These are phyloP conservation scores for Enteromius paludinosus DNA, from an alignment of 2,797 vertebrate genomes.

Conservation along the genomic window DNA sequence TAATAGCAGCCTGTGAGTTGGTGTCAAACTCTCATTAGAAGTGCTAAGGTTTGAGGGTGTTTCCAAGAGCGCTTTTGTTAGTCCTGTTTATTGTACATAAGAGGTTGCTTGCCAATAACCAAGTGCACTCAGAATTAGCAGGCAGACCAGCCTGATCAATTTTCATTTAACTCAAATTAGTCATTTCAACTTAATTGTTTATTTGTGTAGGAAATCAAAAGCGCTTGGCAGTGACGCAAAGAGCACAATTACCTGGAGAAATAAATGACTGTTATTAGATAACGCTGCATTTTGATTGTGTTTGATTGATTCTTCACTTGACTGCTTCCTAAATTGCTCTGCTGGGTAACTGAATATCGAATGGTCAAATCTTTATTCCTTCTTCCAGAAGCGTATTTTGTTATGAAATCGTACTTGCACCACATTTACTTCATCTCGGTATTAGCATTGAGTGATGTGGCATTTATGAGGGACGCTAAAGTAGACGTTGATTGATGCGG, in stretches of 20 bases:
- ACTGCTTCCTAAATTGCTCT: not conserved
- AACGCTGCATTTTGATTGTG: conserved; percentile 20
- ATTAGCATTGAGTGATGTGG: conserved; percentile 15
- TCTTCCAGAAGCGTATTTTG: not conserved
- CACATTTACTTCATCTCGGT: not conserved
- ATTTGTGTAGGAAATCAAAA: conserved; percentile 34
- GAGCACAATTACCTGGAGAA: conserved; percentile 33
- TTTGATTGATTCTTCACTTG: conserved; percentile 39
- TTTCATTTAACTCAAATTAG: conserved; percentile 33
- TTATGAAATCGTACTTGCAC: not conserved
- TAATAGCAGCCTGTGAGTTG: conserved; percentile 23
- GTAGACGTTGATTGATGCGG: not conserved
- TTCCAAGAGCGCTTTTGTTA: conserved; percentile 1
- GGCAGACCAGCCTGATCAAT: not conserved
- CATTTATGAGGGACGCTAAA: conserved; percentile 22
- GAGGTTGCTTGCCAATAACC: not conserved
- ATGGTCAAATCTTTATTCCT: conserved; percentile 18
- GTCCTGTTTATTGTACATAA: conserved; percentile 13
- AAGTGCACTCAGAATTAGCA: conserved; percentile 9
- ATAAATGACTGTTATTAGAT: conserved; percentile 49
- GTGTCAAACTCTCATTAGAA: conserved; percentile 28
- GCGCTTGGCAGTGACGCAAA: conserved; percentile 23
- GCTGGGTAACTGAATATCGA: conserved; percentile 6
- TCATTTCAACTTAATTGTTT: conserved; percentile 44
- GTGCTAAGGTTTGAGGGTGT: conserved; percentile 8